Evolutionary conservation across 2,888 invertebrate species (phyloP).

Genomic region (Lacanobia wlatinum): DNA sequence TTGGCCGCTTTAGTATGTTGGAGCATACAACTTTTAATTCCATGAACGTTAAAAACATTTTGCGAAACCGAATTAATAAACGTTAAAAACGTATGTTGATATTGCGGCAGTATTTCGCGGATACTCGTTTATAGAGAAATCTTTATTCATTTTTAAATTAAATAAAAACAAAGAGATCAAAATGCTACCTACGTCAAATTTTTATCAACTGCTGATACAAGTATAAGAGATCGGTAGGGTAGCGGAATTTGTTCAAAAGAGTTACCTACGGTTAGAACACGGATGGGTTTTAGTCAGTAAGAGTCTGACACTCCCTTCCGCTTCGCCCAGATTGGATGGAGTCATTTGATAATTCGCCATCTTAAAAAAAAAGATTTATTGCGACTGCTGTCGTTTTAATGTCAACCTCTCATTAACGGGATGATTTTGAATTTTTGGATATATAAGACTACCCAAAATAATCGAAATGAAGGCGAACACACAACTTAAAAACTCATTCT

Average conservation of each 20-base stretch:
- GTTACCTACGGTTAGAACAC: too few species aligned
- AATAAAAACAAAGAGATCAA: not conserved
- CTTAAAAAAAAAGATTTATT: too few species aligned
- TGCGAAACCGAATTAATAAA: constrained; percentile 7
- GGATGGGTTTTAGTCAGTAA: too few species aligned
- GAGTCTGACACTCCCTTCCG: too few species aligned
- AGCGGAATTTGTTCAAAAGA: too few species aligned
- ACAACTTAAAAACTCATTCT: not conserved
- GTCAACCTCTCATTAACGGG: too few species aligned
- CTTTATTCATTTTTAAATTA: not conserved
- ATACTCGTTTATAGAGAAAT: not conserved
- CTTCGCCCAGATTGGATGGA: too few species aligned
- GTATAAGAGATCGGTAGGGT: too few species aligned
- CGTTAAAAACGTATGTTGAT: not conserved
- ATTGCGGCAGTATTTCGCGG: not conserved
- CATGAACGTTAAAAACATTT: not conserved
- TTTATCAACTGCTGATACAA: not conserved
- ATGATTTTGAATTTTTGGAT: not conserved
- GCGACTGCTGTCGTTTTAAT: too few species aligned
- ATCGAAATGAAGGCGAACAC: not conserved
- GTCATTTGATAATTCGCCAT: too few species aligned
- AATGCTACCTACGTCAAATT: not conserved
- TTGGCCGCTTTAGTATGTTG: not conserved
- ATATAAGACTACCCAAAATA: not conserved
- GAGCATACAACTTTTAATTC: not conserved